These are phyloP conservation scores for Troglohyphantes excavatus DNA, from an alignment of 2,888 invertebrate genomes.

Conservation along the genomic window DNA sequence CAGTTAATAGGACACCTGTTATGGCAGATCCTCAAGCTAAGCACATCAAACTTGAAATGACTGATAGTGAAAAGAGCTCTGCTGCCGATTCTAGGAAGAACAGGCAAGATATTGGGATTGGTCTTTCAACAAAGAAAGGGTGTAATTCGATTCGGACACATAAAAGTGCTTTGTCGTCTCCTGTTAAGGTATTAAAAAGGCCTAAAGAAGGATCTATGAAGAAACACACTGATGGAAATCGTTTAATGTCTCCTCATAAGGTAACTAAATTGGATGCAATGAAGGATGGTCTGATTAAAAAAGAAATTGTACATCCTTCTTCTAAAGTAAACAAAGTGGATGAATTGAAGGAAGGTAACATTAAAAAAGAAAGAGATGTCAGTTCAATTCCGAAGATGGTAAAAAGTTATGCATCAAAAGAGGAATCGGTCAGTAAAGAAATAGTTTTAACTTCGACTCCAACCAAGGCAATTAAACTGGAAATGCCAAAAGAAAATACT, in stretches of 20 bases:
- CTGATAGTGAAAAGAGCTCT: background rate
- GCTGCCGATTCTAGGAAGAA: background rate
- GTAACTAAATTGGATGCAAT: background rate
- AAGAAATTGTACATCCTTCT: background rate
- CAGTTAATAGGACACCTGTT: background rate
- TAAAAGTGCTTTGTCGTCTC: slow-evolving; percentile 26
- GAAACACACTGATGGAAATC: background rate
- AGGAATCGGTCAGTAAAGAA: background rate
- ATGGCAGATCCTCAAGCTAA: background rate
- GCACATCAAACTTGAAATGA: slow-evolving; percentile 41
- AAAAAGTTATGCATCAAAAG: background rate
- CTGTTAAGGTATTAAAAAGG: slow-evolving; percentile 35
- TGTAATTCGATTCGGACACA: background rate
- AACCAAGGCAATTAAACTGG: background rate
- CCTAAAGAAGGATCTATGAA: background rate
- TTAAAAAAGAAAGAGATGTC: background rate
- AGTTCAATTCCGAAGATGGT: background rate
- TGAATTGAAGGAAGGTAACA: background rate
- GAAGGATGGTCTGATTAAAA: background rate
- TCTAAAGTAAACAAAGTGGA: background rate
- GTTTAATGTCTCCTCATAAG: background rate
- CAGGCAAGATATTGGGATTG: slow-evolving; percentile 47
- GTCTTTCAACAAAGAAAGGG: slow-evolving; percentile 41
- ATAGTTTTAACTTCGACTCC: background rate
- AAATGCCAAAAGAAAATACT: background rate